A percentile compares a stretch with the other conserved stretches of the same genome.
Evolutionary conservation across 1,140 invertebrate species (phyloP).

Genomic region (Anoplolepis gracilipes): DNA sequence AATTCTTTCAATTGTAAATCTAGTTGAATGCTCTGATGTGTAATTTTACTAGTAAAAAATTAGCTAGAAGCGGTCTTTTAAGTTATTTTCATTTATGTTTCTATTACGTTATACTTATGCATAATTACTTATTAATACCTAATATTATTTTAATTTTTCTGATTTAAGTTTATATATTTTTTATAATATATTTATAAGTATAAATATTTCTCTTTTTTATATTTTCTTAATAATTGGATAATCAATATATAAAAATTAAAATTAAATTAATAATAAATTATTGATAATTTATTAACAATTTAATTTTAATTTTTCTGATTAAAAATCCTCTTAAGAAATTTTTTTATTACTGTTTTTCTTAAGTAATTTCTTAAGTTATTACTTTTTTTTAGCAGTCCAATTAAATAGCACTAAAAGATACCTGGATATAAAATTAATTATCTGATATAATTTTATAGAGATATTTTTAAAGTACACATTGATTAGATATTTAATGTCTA

Average conservation of each 20-base stretch:
- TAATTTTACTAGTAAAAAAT: too few species aligned
- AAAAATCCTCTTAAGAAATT: neutral
- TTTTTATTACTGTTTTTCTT: neutral
- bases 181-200: neutral
- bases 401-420: too few species aligned
- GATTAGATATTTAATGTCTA: neutral
- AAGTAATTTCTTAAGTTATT: too few species aligned
- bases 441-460: neutral
- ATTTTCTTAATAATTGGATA: too few species aligned
- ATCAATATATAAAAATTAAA: too few species aligned
- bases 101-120: neutral
- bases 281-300: too few species aligned
- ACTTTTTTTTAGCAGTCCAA: neutral
- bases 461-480: neutral
- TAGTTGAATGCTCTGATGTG: too few species aligned
- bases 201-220: neutral
- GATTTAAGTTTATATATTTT: neutral
- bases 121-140: neutral
- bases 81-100: neutral
- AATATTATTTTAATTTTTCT: neutral
- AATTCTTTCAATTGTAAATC: neutral
- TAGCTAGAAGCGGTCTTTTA: too few species aligned
- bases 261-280: too few species aligned
- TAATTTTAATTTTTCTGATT: too few species aligned
- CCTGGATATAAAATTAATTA: neutral